These are phyloP conservation scores for Macrostomum cliftonense DNA, from an alignment of 2,888 invertebrate genomes.

Conservation along the genomic window DNA sequence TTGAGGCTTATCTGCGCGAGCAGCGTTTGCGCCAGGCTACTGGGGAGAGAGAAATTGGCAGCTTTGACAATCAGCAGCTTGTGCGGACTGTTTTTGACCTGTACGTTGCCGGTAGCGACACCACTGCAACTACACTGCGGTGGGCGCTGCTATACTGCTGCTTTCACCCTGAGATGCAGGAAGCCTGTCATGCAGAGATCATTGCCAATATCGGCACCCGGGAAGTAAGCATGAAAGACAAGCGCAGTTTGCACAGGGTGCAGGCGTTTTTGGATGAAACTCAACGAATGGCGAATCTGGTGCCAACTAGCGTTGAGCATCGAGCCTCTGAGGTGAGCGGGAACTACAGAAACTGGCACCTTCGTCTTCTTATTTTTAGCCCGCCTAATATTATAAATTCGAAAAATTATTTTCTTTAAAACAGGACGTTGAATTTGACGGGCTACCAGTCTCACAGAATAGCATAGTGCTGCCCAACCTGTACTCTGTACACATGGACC, in stretches of 20 bases:
- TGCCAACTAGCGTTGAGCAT: slow-evolving; percentile 18
- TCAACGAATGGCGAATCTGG: slow-evolving; percentile 18
- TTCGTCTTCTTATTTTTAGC: no score
- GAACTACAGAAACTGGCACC: no score
- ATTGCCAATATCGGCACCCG: slow-evolving; percentile 27
- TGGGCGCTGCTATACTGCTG: slow-evolving; percentile 64
- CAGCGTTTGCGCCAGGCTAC: slow-evolving; percentile 1
- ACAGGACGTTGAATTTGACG: slow-evolving; percentile 18
- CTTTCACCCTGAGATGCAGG: slow-evolving; percentile 55
- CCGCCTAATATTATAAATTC: no score
- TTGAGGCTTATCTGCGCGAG: slow-evolving; percentile 17
- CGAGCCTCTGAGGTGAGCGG: slow-evolving; percentile 7
- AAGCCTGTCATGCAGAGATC: slow-evolving; percentile 36
- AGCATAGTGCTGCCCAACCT: slow-evolving; percentile 17
- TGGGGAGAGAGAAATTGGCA: neutral
- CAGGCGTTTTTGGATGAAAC: slow-evolving; percentile 23
- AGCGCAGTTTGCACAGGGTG: slow-evolving; percentile 14
- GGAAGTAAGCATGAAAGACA: slow-evolving; percentile 14
- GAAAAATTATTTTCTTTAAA: no score
- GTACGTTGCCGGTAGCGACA: slow-evolving; percentile 42
- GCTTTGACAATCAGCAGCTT: slow-evolving; percentile 3
- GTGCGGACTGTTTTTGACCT: slow-evolving; percentile 14
- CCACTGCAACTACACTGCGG: slow-evolving; percentile 61
- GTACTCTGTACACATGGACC: slow-evolving; percentile 17
- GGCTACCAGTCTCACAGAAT: slow-evolving; percentile 22